Base-by-base conservation (phyloP, 1,140 invertebrate species). In the Drosophila rufa region DNA sequence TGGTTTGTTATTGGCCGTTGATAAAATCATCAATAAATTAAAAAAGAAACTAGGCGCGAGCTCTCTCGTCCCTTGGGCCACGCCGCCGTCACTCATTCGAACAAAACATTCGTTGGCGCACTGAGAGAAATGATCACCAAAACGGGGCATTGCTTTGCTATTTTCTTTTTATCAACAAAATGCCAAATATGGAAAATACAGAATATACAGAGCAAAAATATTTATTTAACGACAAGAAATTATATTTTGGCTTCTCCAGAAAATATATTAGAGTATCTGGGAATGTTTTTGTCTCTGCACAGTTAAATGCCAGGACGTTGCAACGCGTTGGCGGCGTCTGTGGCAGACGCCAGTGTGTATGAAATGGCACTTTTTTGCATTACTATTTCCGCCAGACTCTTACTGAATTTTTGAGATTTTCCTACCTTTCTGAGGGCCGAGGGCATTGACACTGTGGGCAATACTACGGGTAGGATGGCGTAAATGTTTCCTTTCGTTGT, bases 1-100 rank as follows among this genome's bases (percentile, higher is more conserved):
- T 68, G 80, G 80, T 78, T 82, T 78, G 80, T 78, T 82, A 78
- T 82, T 82, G 80, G 68, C 59, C 80, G 74, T 53, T 68, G 80
- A 82, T 82, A 82, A 82, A 82, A 82, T 82, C 74, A 82, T 79
- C 80, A 82, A 82, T 82, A 82, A 82, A 82, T 82, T 82, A 82
- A 82, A 82, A 82, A 82, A 59, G 74, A 78, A 82, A 78, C 79
- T 78, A 82, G 80, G 67, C 62, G 53, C 61, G 56, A 38, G 15
- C n/a, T 22, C 0, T 27, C 19, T 8, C 56, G 7, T 33, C 53
- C 56, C 42, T 56, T 17, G 46, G 38, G 67, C 38, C 67, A 79
- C 59, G 75, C 67, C 59, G 45, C 74, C 66, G 67, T 82, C 80
- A 82, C 50, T 82, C 80, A 74, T 27, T 56, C 53, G 74, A 59